phyloP scores from a whole-genome alignment of 2,888 invertebrate genomes.

The Corbicula japonica region DNA sequence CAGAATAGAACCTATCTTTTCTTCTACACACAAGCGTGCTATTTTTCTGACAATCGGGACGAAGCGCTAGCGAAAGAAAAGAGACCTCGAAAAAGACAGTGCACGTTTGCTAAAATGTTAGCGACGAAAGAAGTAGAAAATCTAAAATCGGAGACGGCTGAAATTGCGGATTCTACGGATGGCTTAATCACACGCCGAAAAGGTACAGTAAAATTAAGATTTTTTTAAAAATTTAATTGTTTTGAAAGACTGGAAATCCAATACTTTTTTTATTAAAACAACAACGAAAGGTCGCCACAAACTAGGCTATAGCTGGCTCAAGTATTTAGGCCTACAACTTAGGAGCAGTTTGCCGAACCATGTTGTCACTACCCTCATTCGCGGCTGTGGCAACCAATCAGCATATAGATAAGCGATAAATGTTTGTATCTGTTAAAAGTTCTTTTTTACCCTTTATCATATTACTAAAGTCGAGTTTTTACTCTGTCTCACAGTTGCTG shows the following conservation, averaged over 20 bases:
- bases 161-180: conserved; percentile 60
- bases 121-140: background rate
- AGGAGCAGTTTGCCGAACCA: background rate
- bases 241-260: background rate
- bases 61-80: too few species aligned
- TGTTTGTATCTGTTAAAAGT: too few species aligned
- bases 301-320: background rate
- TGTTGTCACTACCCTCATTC: background rate
- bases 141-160: conserved; percentile 42
- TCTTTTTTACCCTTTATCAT: too few species aligned
- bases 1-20: background rate
- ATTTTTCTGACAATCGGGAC: too few species aligned
- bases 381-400: too few species aligned
- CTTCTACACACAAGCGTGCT: background rate
- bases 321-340: background rate
- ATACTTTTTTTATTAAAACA: background rate
- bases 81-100: too few species aligned
- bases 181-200: conserved; percentile 43
- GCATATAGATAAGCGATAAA: too few species aligned
- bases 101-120: background rate
- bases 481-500: too few species aligned
- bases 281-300: background rate
- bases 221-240: background rate
- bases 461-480: too few species aligned
- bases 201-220: conserved; percentile 1